A percentile compares a stretch with the other conserved stretches of the same genome.
phyloP scores from a whole-genome alignment of 2,797 vertebrate species.

The Alfaro cultratus region DNA sequence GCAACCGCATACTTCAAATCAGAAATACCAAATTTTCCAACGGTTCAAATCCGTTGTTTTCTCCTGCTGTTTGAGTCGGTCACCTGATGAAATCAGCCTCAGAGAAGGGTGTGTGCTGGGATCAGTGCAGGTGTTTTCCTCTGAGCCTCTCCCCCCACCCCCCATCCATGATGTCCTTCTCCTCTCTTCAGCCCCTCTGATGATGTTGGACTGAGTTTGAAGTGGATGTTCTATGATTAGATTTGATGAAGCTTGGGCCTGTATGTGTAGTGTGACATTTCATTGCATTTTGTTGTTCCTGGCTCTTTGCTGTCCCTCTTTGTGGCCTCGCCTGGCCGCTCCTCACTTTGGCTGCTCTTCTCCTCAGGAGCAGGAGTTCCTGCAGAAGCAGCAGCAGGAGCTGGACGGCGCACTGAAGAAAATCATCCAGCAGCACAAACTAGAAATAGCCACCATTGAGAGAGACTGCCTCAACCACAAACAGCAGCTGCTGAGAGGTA shows the following conservation, averaged over 20 bases:
- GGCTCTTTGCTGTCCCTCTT: slow-evolving; percentile 10
- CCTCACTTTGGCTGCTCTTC: slow-evolving; percentile 24
- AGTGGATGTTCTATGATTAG: slow-evolving; percentile 37
- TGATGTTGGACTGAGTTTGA: slow-evolving; percentile 55
- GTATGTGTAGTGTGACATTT: slow-evolving; percentile 14
- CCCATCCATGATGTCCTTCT: slow-evolving; percentile 68
- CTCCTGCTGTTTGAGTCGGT: background rate
- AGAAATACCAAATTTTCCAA: background rate
- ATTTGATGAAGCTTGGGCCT: slow-evolving; percentile 30
- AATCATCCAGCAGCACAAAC: slow-evolving; percentile 98
- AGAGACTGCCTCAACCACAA: slow-evolving; percentile 97
- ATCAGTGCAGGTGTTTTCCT: slow-evolving; percentile 53
- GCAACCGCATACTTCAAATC: background rate
- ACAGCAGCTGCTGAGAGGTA: slow-evolving; percentile 98
- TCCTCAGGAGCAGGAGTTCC: slow-evolving; percentile 95
- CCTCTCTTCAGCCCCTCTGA: slow-evolving; percentile 48
- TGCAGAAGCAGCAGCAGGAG: slow-evolving; percentile 98
- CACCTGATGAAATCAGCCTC: slow-evolving; percentile 6
- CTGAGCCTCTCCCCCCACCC: slow-evolving; percentile 39
- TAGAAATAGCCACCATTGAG: slow-evolving; percentile 95
- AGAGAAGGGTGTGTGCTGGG: background rate
- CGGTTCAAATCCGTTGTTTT: background rate
- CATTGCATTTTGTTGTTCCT: background rate
- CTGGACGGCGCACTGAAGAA: slow-evolving; percentile 95
- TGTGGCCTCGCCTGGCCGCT: slow-evolving; percentile 14